phyloP scores from a whole-genome alignment of 1,140 invertebrate species.

The Eubasilissa regina region DNA sequence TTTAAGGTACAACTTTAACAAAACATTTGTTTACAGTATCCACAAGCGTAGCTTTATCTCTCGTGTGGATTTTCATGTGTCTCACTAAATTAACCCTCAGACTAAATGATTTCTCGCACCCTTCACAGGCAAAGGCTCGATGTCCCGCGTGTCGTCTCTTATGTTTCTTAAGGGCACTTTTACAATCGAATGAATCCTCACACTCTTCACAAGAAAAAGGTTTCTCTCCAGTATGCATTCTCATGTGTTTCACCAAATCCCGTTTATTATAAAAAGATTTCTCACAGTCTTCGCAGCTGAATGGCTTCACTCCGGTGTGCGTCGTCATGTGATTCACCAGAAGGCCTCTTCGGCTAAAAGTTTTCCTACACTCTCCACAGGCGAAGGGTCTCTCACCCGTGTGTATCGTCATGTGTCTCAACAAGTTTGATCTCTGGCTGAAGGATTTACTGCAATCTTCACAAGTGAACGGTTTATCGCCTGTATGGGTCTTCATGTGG shows the following conservation, averaged over 20 bases:
- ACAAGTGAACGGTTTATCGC: not conserved
- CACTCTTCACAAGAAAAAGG: no score
- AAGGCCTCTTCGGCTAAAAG: not conserved
- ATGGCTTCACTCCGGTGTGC: not conserved
- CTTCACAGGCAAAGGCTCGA: no score
- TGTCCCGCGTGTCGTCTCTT: no score
- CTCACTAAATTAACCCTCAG: no score
- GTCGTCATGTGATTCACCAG: not conserved
- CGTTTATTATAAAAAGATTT: not conserved
- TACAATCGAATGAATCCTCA: no score
- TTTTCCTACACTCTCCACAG: not conserved
- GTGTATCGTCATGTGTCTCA: conserved; percentile 5
- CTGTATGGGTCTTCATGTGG: not conserved
- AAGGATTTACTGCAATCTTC: not conserved
- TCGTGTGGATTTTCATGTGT: no score
- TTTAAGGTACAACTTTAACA: no score
- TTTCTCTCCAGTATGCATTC: conserved; percentile 15
- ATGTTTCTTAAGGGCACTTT: no score
- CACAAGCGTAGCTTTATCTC: no score
- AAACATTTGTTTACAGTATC: no score
- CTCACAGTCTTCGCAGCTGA: not conserved
- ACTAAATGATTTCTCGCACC: no score
- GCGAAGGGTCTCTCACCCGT: not conserved
- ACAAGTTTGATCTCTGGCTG: not conserved
- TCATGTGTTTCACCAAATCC: not conserved